These are phyloP conservation scores for Ruditapes philippinarum DNA, from an alignment of 1,140 invertebrate species.

Conservation along the genomic window DNA sequence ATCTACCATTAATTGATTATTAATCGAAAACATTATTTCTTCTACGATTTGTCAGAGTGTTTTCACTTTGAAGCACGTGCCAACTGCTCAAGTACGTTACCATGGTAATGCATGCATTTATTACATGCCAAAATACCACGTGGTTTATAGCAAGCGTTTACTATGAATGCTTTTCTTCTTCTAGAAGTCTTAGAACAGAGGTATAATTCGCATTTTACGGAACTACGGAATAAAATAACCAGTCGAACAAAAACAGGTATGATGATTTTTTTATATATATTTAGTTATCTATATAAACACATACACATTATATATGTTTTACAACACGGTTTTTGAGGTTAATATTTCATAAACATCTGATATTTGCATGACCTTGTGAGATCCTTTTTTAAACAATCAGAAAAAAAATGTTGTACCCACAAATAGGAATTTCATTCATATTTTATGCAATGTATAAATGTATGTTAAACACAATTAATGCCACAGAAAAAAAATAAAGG, in stretches of 20 bases:
- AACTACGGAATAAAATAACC: slow-evolving; percentile 61
- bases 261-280: background rate
- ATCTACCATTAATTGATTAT: slow-evolving; percentile 17
- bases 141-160: slow-evolving; percentile 41
- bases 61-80: slow-evolving; percentile 37
- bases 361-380: no score
- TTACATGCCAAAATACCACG: slow-evolving; percentile 58
- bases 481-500: no score
- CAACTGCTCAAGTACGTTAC: slow-evolving; percentile 22
- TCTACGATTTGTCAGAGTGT: background rate
- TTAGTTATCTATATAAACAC: no score
- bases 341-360: no score
- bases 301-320: no score
- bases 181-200: slow-evolving; percentile 31
- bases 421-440: no score
- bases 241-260: slow-evolving; percentile 35
- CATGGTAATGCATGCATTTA: slow-evolving; percentile 46
- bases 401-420: no score
- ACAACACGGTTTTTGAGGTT: no score
- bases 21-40: slow-evolving; percentile 13
- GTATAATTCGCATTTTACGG: slow-evolving; percentile 57
- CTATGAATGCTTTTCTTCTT: slow-evolving; percentile 49
- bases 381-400: no score
- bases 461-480: no score
- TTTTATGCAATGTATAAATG: no score